Evolutionary conservation across 1,140 invertebrate genomes (phyloP).

Genomic region (Sycobia sp.): DNA sequence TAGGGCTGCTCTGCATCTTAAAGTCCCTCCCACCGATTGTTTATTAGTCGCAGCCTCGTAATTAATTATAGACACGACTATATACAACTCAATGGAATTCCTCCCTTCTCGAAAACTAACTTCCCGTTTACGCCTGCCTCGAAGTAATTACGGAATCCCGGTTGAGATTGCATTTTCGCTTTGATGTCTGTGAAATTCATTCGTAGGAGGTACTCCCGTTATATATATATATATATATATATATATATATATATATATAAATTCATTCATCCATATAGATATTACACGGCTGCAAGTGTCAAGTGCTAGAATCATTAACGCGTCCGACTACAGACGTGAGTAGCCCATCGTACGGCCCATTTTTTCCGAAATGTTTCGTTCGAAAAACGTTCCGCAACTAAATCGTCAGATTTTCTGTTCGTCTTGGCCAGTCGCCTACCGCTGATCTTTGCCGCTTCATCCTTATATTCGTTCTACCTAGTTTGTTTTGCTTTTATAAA

Average conservation of each 20-base stretch:
- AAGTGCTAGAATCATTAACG: conserved; percentile 30
- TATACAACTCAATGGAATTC: too few relatives aligned
- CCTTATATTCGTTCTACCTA: too few relatives aligned
- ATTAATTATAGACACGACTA: background rate
- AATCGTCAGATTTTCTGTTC: too few relatives aligned
- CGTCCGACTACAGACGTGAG: conserved; percentile 24
- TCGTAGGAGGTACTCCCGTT: conserved; percentile 33
- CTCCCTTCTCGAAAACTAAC: background rate
- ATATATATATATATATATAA: background rate
- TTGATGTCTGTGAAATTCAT: conserved; percentile 36
- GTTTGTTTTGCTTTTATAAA: background rate
- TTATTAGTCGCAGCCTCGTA: conserved; percentile 17
- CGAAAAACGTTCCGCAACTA: too few relatives aligned
- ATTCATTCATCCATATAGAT: too few relatives aligned
- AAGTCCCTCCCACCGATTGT: background rate
- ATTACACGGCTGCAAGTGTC: background rate
- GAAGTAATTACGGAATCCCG: conserved; percentile 44
- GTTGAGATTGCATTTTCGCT: conserved; percentile 39
- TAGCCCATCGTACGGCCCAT: background rate
- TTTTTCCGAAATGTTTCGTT: too few relatives aligned
- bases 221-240: too few relatives aligned
- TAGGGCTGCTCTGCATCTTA: background rate
- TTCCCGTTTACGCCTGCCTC: conserved; percentile 3
- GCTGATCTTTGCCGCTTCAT: too few relatives aligned
- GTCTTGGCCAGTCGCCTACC: too few relatives aligned